phyloP scores from a whole-genome alignment of 2,113 vertebrate genomes.

The Myxocyprinus asiaticus region DNA sequence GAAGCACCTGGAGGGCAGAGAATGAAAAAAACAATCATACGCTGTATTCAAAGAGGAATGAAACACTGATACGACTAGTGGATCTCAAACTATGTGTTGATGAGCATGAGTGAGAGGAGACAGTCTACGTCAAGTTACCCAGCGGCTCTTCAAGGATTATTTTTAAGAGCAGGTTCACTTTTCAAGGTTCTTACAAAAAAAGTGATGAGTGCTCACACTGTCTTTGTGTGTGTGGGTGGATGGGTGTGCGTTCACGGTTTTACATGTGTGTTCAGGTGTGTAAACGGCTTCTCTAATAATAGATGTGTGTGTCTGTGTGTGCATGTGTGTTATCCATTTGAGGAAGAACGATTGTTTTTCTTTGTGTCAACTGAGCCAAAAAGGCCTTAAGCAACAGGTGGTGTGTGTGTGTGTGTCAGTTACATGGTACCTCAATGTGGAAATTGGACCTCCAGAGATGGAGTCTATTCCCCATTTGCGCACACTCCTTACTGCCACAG shows the following conservation, averaged over 20 bases:
- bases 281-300: background rate
- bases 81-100: background rate
- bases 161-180: slow-evolving; percentile 1
- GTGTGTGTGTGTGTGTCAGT: slow-evolving; percentile 2
- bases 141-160: background rate
- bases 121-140: background rate
- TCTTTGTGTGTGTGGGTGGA: background rate
- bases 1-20: background rate
- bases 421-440: slow-evolving; percentile 1
- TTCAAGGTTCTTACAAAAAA: background rate
- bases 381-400: slow-evolving; percentile 22
- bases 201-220: background rate
- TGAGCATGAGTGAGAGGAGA: background rate
- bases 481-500: background rate
- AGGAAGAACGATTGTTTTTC: slow-evolving; percentile 4
- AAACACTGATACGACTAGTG: background rate
- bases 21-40: background rate
- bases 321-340: background rate
- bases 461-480: background rate
- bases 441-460: slow-evolving; percentile 22
- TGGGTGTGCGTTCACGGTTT: too few relatives aligned
- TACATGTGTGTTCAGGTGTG: slow-evolving; percentile 20
- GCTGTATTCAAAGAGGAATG: background rate
- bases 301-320: background rate
- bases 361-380: slow-evolving; percentile 29